A percentile compares a stretch with the other conserved stretches of the same genome.
These are phyloP conservation scores for Drosophila heteroneura DNA, from an alignment of 2,888 invertebrate genomes.

Conservation along the genomic window DNA sequence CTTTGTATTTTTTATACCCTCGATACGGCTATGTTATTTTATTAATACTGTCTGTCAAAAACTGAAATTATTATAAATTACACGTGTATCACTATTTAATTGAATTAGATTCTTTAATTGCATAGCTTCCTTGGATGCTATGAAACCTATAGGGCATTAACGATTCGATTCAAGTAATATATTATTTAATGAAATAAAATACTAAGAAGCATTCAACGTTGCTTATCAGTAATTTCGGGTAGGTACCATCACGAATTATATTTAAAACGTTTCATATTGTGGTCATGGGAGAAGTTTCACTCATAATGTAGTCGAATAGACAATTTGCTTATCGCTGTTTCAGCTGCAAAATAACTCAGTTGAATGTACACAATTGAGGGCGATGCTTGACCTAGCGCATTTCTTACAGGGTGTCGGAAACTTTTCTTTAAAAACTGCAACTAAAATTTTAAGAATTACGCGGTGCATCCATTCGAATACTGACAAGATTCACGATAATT, in stretches of 20 bases:
- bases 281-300: not conserved
- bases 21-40: not conserved
- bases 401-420: not conserved
- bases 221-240: constrained; percentile 10
- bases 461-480: not conserved
- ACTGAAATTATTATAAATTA: not conserved
- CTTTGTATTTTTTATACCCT: not conserved
- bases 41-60: not conserved
- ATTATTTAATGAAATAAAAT: too few relatives aligned
- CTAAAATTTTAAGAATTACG: not conserved
- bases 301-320: not conserved
- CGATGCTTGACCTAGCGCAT: constrained; percentile 17
- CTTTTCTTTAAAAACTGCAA: not conserved
- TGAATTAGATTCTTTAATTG: not conserved
- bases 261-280: not conserved
- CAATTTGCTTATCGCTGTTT: constrained; percentile 19
- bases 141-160: not conserved
- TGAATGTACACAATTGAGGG: not conserved
- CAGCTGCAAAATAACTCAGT: constrained; percentile 16
- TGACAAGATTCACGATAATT: not conserved
- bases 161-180: too few relatives aligned
- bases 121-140: not conserved
- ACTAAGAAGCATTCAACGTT: too few relatives aligned
- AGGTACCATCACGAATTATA: constrained; percentile 14
- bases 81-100: not conserved